phyloP scores from a whole-genome alignment of 2,113 vertebrate genomes.

The Dasyprocta punctata region DNA sequence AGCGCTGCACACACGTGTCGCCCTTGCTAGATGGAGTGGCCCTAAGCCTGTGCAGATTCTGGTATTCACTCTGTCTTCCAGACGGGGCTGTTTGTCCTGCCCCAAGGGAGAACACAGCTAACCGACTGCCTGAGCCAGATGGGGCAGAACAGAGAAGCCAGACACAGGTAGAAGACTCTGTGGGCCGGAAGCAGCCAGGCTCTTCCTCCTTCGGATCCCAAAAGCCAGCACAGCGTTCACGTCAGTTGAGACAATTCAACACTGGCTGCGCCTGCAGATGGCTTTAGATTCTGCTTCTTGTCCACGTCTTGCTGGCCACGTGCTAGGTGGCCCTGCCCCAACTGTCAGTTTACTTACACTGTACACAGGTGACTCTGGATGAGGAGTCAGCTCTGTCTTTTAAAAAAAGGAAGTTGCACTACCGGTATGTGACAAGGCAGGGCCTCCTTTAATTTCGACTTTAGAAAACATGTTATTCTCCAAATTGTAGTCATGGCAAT shows the following conservation, averaged over 20 bases:
- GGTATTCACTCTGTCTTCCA: background rate
- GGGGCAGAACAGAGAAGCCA: background rate
- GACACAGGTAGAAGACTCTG: background rate
- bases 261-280: background rate
- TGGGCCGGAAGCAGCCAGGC: background rate
- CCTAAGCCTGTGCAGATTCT: background rate
- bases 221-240: background rate
- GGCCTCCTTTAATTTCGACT: background rate
- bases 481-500: background rate
- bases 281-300: background rate
- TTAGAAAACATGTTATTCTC: background rate
- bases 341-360: background rate
- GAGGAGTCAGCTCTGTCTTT: background rate
- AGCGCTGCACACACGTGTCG: accelerated
- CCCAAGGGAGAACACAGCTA: background rate
- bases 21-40: background rate
- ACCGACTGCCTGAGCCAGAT: background rate
- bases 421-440: background rate
- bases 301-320: accelerated
- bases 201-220: background rate
- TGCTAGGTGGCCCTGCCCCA: accelerated
- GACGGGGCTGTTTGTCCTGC: background rate
- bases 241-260: background rate
- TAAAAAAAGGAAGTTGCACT: background rate
- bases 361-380: background rate